These are phyloP conservation scores for Branchipolynoe longqiensis DNA, from an alignment of 2,888 invertebrate genomes.

Conservation along the genomic window DNA sequence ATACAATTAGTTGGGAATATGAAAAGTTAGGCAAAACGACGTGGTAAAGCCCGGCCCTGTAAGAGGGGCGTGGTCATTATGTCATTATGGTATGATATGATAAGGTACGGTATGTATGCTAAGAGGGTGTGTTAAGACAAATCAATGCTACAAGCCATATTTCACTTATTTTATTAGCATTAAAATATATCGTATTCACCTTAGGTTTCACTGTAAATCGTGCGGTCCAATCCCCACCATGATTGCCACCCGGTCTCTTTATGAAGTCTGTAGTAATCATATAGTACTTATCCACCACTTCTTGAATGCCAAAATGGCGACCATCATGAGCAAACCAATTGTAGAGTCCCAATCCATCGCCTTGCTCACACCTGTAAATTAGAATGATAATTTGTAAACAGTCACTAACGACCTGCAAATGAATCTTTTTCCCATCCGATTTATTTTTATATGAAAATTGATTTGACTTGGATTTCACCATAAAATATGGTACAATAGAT, in stretches of 20 bases:
- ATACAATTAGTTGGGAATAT: too few species aligned
- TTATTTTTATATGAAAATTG: too few species aligned
- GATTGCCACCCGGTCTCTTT: constrained; percentile 89
- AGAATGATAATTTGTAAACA: too few species aligned
- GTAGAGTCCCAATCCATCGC: constrained; percentile 84
- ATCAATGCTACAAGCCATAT: background rate
- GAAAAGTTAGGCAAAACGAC: too few species aligned
- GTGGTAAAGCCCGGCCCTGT: too few species aligned
- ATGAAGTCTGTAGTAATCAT: constrained; percentile 92
- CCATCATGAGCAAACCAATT: constrained; percentile 98
- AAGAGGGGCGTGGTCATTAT: too few species aligned
- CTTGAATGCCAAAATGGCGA: constrained; percentile 93
- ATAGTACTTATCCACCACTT: constrained; percentile 91
- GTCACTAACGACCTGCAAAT: too few species aligned
- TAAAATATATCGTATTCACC: constrained; percentile 78
- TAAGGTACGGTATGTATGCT: background rate
- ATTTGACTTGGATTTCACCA: too few species aligned
- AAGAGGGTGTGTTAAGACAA: background rate
- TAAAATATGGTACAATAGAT: too few species aligned
- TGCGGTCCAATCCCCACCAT: constrained; percentile 97
- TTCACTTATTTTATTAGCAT: background rate
- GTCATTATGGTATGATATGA: background rate
- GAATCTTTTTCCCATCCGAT: too few species aligned
- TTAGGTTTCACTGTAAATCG: constrained; percentile 87
- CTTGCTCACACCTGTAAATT: constrained; percentile 88